Evolutionary conservation across 2,113 vertebrate species (phyloP).

Genomic region (Microtus oregoni): DNA sequence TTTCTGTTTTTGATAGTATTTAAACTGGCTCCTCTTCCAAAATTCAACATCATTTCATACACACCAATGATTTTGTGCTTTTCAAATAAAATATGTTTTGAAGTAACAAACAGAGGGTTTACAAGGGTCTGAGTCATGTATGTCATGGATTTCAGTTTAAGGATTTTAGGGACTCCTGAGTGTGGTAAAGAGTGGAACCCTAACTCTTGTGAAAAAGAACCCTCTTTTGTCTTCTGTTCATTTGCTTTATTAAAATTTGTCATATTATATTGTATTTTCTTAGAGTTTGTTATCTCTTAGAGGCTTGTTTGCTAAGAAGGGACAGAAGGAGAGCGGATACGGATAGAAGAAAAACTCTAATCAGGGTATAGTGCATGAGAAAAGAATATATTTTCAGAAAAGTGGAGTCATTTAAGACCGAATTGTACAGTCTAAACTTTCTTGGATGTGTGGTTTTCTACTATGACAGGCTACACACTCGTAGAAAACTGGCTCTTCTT

Average conservation of each 20-base stretch:
- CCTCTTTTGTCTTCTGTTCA: neutral
- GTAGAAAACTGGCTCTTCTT: neutral
- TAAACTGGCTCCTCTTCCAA: neutral
- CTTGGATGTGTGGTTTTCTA: neutral
- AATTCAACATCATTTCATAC: neutral
- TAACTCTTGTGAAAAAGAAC: neutral
- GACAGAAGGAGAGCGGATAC: neutral
- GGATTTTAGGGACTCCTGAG: neutral
- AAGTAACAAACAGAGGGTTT: neutral
- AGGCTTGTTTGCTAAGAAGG: neutral
- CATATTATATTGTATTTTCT: neutral
- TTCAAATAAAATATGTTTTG: neutral
- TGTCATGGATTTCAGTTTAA: neutral
- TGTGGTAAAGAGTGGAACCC: fast-evolving
- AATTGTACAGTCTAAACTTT: neutral
- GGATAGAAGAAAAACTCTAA: neutral
- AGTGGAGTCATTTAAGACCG: neutral
- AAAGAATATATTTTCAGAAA: neutral
- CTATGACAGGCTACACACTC: fast-evolving
- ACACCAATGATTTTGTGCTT: neutral
- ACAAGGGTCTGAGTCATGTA: too few species aligned
- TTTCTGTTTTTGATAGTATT: neutral
- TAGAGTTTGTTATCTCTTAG: neutral
- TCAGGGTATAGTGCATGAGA: neutral
- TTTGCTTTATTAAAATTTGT: neutral